Base-by-base conservation (phyloP, 2,888 invertebrate species). In the Lottia scabra region DNA sequence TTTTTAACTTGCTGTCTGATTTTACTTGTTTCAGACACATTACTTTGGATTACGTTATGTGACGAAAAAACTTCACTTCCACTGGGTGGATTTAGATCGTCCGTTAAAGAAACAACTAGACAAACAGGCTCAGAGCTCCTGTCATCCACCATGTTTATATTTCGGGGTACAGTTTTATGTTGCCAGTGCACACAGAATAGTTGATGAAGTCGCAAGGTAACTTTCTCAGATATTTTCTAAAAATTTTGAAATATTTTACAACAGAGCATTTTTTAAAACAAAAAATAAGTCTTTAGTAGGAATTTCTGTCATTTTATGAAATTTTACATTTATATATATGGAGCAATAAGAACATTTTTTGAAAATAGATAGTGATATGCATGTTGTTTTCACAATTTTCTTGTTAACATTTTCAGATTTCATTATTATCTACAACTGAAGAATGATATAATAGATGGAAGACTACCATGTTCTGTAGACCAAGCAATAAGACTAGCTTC, bases 371-470 rank as follows among this genome's bases (percentile, higher is more conserved):
- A 62, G 6, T 62, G 10, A 12, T 62, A 6, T 26, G 6, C 6
- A 13, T 62, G 6, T 19, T 62, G 19, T 19, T 62, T 62, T 62
- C 62, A 38, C 38, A 38, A 38, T 38, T 2, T 38, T 38, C 38
- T 16, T 56, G 26, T 13, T 63, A 46, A 70, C 73, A 75, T 65
- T 83, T 81, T 15, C 83, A 93, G 93, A 85, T 97, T 97, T 89
- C 97, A 98, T 89, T 99, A 97, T 90, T 99, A 97, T 90, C 92
- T 98, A 67, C 98, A 99, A 91, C 91, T 98, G 70, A 98, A 98
- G 90, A 95, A 94, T 89, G 98, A 99, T 91, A 93, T 99, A 73
- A 93, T 97, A 70, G 98, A 98, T 89, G 97, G 97, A 3, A 93
- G 95, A 82, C 94, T 98, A 76, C 94, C 94, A 6, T 97, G 97